A percentile compares a stretch with the other conserved stretches of the same genome.
Evolutionary conservation across 2,797 vertebrate genomes (phyloP).

Genomic region (Hapalemur alaotrensis): DNA sequence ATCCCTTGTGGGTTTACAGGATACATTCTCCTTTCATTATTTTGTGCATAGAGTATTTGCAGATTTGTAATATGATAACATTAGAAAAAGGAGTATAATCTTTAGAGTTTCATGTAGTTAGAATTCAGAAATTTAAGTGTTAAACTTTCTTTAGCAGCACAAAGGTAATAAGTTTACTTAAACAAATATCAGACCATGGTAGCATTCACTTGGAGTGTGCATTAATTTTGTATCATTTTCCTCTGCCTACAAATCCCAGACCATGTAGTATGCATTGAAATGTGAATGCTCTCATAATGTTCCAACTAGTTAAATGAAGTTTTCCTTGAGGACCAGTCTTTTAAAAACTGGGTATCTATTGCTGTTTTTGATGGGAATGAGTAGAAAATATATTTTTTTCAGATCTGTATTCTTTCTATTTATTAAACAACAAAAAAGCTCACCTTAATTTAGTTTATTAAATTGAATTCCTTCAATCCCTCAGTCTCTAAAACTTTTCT

Average conservation of each 20-base stretch:
- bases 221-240: conserved; percentile 36
- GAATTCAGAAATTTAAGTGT: conserved; percentile 20
- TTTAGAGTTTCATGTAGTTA: conserved; percentile 30
- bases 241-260: conserved; percentile 8
- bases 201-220: not conserved
- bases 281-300: conserved; percentile 33
- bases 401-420: conserved; percentile 6
- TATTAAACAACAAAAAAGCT: conserved; percentile 41
- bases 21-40: not conserved
- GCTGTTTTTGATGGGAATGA: not conserved
- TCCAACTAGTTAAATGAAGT: conserved; percentile 27
- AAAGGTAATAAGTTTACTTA: conserved; percentile 41
- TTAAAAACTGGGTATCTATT: not conserved
- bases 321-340: conserved; percentile 9
- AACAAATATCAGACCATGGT: conserved; percentile 4
- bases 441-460: conserved; percentile 27
- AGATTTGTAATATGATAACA: not conserved
- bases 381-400: conserved; percentile 31
- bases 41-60: not conserved
- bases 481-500: conserved; percentile 13
- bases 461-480: conserved; percentile 46
- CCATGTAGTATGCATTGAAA: not conserved
- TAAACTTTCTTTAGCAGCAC: not conserved
- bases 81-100: not conserved
- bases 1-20: not conserved